Percentiles rank a stretch among this genome's conserved stretches.
Evolutionary conservation across 1,140 invertebrate genomes (phyloP).

Genomic region (Sycophaga agraensis): DNA sequence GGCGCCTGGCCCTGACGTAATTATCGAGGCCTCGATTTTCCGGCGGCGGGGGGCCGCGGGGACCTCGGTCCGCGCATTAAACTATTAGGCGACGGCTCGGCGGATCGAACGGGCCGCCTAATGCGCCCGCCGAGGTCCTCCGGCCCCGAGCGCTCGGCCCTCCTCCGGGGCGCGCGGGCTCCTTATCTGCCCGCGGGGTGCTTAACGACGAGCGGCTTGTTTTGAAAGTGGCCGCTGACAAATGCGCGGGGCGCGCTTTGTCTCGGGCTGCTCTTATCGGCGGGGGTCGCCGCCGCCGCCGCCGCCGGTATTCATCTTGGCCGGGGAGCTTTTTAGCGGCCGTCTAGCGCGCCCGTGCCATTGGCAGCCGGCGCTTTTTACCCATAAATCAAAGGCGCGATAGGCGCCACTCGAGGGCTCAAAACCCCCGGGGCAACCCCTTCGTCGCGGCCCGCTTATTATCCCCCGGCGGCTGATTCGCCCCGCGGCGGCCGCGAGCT

Average conservation of each 20-base stretch:
- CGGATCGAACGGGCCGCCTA: no score
- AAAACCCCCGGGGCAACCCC: conserved; percentile 26
- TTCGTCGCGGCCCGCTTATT: conserved; percentile 34
- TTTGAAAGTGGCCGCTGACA: background rate
- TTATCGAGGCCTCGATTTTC: conserved; percentile 54
- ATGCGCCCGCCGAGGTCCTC: no score
- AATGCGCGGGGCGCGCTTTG: conserved; percentile 12
- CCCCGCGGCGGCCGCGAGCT: conserved; percentile 33
- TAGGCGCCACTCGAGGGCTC: conserved; percentile 14
- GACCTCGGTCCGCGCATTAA: conserved; percentile 45
- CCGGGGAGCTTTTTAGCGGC: background rate
- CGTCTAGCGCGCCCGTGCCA: conserved; percentile 26
- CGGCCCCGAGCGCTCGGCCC: no score
- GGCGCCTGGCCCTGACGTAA: conserved; percentile 52
- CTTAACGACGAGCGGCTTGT: conserved; percentile 3
- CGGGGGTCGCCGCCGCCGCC: no score
- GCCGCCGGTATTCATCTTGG: conserved; percentile 23
- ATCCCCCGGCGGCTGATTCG: conserved; percentile 33
- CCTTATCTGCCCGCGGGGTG: background rate
- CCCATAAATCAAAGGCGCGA: conserved; percentile 40
- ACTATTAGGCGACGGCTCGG: conserved; percentile 51
- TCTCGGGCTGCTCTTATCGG: conserved; percentile 15
- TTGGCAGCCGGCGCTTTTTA: conserved; percentile 34
- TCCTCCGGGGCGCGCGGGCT: background rate
- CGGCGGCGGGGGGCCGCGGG: conserved; percentile 33